Evolutionary conservation across 1,140 invertebrate genomes (phyloP).

Genomic region (Megalopta genalis): DNA sequence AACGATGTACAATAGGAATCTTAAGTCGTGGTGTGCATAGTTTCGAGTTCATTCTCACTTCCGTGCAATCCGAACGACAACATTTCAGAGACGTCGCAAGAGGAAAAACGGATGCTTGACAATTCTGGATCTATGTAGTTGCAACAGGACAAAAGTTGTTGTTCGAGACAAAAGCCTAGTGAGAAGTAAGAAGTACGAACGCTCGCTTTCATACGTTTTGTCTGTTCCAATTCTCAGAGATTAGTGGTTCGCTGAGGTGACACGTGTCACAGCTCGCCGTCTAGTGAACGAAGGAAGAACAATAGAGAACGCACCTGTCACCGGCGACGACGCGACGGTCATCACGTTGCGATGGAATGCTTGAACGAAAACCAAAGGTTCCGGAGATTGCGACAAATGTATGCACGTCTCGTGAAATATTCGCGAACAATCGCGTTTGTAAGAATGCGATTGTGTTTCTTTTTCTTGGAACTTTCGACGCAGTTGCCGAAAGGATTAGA

Average conservation of each 20-base stretch:
- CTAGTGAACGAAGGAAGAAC: conserved; percentile 33
- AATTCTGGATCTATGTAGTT: background rate
- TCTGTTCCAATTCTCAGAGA: conserved; percentile 28
- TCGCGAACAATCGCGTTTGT: no score
- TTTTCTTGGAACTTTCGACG: no score
- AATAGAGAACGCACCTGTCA: conserved; percentile 23
- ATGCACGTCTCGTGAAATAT: background rate
- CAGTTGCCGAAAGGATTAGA: no score
- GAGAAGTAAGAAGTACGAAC: background rate
- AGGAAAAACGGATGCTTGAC: background rate
- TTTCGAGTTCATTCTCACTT: no score
- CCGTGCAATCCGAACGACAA: no score
- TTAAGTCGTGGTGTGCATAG: no score
- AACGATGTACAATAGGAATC: no score
- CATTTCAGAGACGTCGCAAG: no score
- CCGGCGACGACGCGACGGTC: background rate
- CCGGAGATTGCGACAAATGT: background rate
- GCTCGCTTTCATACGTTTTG: conserved; percentile 18
- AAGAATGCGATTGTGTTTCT: no score
- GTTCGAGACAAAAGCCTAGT: background rate
- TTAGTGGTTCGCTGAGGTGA: background rate
- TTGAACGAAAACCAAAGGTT: background rate
- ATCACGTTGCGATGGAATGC: conserved; percentile 10
- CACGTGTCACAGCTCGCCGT: conserved; percentile 40
- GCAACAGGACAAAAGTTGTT: background rate